Evolutionary conservation across 1,140 invertebrate species (phyloP).

Genomic region (Ylistrum balloti): DNA sequence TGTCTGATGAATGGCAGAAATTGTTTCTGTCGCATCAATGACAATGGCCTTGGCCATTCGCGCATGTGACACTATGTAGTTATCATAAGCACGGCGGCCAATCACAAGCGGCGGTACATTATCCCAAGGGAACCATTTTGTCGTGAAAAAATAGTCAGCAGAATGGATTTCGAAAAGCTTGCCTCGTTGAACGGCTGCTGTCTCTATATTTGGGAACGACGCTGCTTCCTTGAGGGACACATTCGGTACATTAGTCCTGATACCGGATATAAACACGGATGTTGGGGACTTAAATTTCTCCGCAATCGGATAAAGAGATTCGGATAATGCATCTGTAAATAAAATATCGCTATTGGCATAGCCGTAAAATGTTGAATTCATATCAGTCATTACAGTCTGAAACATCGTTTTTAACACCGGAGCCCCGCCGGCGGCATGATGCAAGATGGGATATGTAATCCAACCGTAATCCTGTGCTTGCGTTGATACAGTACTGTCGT

Average conservation of each 20-base stretch:
- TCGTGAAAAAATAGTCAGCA: slow-evolving; percentile 74
- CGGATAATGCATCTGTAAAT: slow-evolving; percentile 63
- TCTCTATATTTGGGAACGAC: slow-evolving; percentile 55
- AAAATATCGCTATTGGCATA: slow-evolving; percentile 73
- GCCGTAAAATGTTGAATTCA: slow-evolving; percentile 66
- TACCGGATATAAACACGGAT: slow-evolving; percentile 63
- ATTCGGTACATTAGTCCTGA: slow-evolving; percentile 63
- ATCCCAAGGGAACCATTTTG: slow-evolving; percentile 70
- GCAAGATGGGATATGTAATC: slow-evolving; percentile 57
- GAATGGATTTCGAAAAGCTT: slow-evolving; percentile 68
- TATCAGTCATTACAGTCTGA: slow-evolving; percentile 56
- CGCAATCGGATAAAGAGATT: slow-evolving; percentile 61
- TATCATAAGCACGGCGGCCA: slow-evolving; percentile 73
- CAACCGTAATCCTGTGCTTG: slow-evolving; percentile 60
- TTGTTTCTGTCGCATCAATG: slow-evolving; percentile 68
- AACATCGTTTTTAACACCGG: slow-evolving; percentile 72
- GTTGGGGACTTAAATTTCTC: slow-evolving; percentile 35
- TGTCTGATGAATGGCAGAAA: slow-evolving; percentile 72
- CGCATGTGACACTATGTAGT: slow-evolving; percentile 70
- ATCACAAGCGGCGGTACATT: slow-evolving; percentile 70
- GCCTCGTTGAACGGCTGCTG: slow-evolving; percentile 55
- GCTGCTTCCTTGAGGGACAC: slow-evolving; percentile 54
- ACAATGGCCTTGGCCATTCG: slow-evolving; percentile 60
- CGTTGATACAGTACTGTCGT: slow-evolving; percentile 50
- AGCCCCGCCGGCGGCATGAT: slow-evolving; percentile 58